Base-by-base conservation (phyloP, 2,888 invertebrate species). In the Elysia crispata region DNA sequence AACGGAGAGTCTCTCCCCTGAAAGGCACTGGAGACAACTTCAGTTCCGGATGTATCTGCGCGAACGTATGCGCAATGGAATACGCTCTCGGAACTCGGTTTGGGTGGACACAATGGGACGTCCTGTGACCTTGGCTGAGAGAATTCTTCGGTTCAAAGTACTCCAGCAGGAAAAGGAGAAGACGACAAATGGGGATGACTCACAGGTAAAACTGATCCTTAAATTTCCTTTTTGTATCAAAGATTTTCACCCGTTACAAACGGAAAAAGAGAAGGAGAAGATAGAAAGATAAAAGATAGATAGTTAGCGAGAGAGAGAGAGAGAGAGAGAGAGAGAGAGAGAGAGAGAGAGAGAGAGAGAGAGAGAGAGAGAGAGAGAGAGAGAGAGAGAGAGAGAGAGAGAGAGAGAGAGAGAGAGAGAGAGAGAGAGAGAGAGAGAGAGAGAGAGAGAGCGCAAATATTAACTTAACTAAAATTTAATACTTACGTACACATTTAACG, bases 281-380 rank as follows among this genome's bases (percentile, higher is more conserved):
- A 25, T 15, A 66, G 3, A 28, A 25, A 6, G 66, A 66, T 20
- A 41, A 49, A 49, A 70, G 11, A 41, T 0, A 70, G 70, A 70
- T 1, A 41, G 70, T 33, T 31, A 70, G 70, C 31, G 49, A 70
- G 41, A 70, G 70, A 70, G 41, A 70, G 70, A 41, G 41, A 70
- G 70, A 70, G 49, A 70, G 41, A 41, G 41, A 70, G 70, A 23
- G 70, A 70, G 41, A 70, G 49, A 70, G 70, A 70, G 41, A 70
- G 70, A 70, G 70, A 23, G 70, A 49, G 70, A 49, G 70, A 41
- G 70, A 41, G 70, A 41, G 70, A 41, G 70, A 41, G 31, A 41
- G 33, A 41, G 23, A 25, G 25, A 23, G 28, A 28, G 64, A n/a
- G 23, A 62, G 28, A 62, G 25, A 25, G 28, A 62, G 41, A 41